Evolutionary conservation across 2,797 vertebrate genomes (phyloP).

Genomic region (Pterois miles): DNA sequence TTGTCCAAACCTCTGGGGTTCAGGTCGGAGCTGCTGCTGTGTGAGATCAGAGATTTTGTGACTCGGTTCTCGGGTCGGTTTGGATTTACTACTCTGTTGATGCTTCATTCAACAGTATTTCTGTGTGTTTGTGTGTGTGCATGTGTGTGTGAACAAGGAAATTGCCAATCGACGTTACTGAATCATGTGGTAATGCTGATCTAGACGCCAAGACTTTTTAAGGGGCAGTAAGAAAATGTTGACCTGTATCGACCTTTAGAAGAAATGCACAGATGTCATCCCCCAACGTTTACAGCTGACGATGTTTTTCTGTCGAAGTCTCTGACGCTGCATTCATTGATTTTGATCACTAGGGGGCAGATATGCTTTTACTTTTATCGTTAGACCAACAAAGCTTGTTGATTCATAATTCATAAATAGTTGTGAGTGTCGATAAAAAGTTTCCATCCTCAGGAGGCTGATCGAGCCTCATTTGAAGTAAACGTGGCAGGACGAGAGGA

Average conservation of each 20-base stretch:
- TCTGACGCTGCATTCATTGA: not conserved
- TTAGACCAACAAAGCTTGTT: not conserved
- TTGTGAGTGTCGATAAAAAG: not conserved
- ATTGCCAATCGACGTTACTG: not conserved
- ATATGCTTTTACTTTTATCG: not conserved
- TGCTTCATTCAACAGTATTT: slow-evolving; percentile 36
- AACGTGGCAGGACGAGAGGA: not conserved
- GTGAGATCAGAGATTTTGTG: slow-evolving; percentile 32
- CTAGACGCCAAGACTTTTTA: not conserved
- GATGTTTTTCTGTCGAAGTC: not conserved
- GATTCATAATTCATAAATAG: not conserved
- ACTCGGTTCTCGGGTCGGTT: slow-evolving; percentile 64
- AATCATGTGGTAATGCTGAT: slow-evolving; percentile 9
- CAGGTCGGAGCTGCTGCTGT: slow-evolving; percentile 25
- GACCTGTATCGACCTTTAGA: not conserved
- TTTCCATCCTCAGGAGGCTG: not conserved
- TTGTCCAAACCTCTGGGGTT: not conserved
- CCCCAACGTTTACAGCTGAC: not conserved
- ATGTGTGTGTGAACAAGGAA: not conserved
- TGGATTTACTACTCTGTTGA: slow-evolving; percentile 56
- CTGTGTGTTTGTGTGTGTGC: slow-evolving; percentile 6
- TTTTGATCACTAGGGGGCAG: not conserved
- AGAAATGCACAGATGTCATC: not conserved
- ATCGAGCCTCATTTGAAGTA: not conserved
- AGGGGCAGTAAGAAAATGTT: not conserved